Percentiles rank a stretch among this genome's conserved stretches.
phyloP scores from a whole-genome alignment of 1,140 invertebrate species.

The Phenacoccus solenopsis region DNA sequence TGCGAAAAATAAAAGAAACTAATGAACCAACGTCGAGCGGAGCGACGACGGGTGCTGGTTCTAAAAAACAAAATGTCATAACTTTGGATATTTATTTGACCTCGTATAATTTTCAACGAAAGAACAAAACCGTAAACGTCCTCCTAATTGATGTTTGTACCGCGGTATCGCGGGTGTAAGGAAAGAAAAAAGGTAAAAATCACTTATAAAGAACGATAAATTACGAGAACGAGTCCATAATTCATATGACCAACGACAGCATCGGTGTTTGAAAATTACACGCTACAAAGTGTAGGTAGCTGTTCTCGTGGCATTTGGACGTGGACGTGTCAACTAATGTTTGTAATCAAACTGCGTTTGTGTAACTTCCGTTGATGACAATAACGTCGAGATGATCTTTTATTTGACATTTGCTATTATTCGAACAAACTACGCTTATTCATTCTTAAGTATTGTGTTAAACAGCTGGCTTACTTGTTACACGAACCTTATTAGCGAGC shows the following conservation, averaged over 20 bases:
- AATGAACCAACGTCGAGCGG: not conserved
- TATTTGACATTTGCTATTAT: not conserved
- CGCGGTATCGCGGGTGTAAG: not conserved
- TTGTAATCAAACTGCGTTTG: slow-evolving; percentile 1
- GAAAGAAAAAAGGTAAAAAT: slow-evolving; percentile 3
- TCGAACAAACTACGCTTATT: slow-evolving; percentile 1
- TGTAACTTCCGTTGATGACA: slow-evolving; percentile 1
- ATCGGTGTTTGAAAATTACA: not conserved
- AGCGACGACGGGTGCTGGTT: not conserved
- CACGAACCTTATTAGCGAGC: not conserved
- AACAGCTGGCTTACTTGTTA: not conserved
- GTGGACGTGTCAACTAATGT: not conserved
- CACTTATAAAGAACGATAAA: not conserved
- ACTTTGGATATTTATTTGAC: not conserved
- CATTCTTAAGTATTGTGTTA: not conserved
- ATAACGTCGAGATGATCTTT: slow-evolving; percentile 1
- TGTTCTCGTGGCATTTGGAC: not conserved
- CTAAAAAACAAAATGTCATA: not conserved
- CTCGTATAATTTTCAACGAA: not conserved
- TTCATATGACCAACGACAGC: slow-evolving; percentile 1
- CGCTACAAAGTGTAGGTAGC: slow-evolving; percentile 1
- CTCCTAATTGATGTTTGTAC: not conserved
- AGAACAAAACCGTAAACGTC: not conserved
- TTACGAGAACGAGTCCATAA: slow-evolving; percentile 1
- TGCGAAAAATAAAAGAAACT: not conserved